Evolutionary conservation across 2,888 invertebrate species (phyloP).

Genomic region (Caenorhabditis sp.): DNA sequence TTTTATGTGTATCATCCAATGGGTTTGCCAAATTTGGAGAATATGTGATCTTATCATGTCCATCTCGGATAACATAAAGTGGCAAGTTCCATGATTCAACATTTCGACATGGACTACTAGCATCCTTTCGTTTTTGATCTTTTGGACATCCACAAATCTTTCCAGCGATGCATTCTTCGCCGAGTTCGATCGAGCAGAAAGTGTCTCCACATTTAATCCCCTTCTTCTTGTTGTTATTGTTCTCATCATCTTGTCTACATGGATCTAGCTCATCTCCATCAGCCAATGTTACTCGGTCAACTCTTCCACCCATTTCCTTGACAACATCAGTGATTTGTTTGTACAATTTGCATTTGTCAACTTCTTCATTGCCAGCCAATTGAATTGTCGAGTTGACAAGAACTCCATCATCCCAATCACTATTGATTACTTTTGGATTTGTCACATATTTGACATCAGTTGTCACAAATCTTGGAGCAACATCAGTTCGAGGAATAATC

Average conservation of each 20-base stretch:
- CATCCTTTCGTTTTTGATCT: conserved; percentile 58
- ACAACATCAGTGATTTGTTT: conserved; percentile 51
- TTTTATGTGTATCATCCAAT: conserved; percentile 43
- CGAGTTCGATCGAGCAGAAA: conserved; percentile 62
- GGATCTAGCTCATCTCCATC: conserved; percentile 57
- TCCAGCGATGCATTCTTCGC: conserved; percentile 67
- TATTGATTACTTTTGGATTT: conserved; percentile 63
- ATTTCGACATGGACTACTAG: conserved; percentile 51
- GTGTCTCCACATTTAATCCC: conserved; percentile 58
- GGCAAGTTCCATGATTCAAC: conserved; percentile 64
- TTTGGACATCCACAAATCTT: conserved; percentile 64
- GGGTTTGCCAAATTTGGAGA: conserved; percentile 53
- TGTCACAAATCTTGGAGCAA: conserved; percentile 55
- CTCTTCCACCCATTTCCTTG: conserved; percentile 39
- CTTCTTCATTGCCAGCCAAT: conserved; percentile 45
- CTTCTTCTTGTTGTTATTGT: conserved; percentile 19
- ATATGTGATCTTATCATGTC: conserved; percentile 47
- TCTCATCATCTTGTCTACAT: conserved; percentile 32
- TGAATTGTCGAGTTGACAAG: conserved; percentile 59
- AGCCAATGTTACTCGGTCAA: conserved; percentile 54
- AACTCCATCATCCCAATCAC: conserved; percentile 63
- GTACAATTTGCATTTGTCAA: conserved; percentile 56
- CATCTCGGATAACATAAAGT: conserved; percentile 60
- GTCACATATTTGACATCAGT: conserved; percentile 64
- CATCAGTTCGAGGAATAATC: conserved; percentile 52